Evolutionary conservation across 2,888 invertebrate genomes (phyloP), one percentile per base, ranked within the genome.

Genomic region (Dione vanillae): DNA sequence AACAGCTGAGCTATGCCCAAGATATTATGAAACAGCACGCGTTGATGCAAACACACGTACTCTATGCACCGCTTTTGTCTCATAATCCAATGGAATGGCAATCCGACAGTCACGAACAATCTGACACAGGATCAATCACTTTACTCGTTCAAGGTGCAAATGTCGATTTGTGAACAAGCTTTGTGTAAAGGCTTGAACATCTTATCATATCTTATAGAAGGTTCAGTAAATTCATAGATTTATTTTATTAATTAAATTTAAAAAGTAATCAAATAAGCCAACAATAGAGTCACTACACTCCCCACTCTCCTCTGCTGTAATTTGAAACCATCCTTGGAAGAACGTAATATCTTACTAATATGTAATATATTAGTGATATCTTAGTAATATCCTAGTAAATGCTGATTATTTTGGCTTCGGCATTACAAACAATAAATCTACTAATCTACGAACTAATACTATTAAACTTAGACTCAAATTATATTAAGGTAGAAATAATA

Each of bases 61-160:
- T 27, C 16, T 10, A 47, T 8, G 37, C 35, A 47, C 7, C 20
- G 16, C 45, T 37, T 45, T 37, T 56, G 56, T 56, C 16, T 56
- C 37, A 56, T 56, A 56, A 56, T 56, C 16, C 56, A 37, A 56
- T 56, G 37, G 56, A 40, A 56, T 37, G 54, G 54, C 54, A 54
- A 35, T 37, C 56, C 56, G 37, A 56, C 16, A 56, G 56, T 56
- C 56, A 56, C 37, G 5, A 56, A 16, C 37, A 37, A 56, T 20
- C 35, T 37, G 37, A 27, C 16, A 16, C 1, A 5, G 54, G 56
- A 56, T 56, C 56, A 56, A 56, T 56, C 56, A 40, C 56, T 56
- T 56, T 40, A 11, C 37, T 11, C 6, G 56, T 37, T 37, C 56
- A 37, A 56, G 37, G 56, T 16, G 16, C 35, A 35, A 54, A 56